These are phyloP conservation scores for Scalopus aquaticus DNA, from an alignment of 2,113 vertebrate species.

Conservation along the genomic window DNA sequence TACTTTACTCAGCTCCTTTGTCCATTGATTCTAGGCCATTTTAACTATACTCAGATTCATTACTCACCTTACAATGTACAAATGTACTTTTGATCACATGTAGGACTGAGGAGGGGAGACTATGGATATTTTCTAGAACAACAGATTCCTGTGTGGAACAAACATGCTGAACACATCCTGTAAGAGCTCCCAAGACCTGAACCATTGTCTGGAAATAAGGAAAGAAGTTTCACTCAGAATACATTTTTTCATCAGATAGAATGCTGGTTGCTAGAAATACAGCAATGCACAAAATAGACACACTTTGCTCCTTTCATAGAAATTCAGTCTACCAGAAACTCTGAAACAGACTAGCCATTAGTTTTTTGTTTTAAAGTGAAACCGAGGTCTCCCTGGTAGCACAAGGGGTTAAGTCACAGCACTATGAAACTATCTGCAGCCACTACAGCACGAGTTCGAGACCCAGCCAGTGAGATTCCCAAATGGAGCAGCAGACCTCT, in stretches of 20 bases:
- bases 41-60: background rate
- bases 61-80: constrained; percentile 93
- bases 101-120: constrained; percentile 90
- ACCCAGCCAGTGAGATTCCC: too few species aligned
- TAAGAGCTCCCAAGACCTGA: constrained; percentile 89
- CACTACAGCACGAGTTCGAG: too few species aligned
- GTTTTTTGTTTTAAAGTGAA: too few species aligned
- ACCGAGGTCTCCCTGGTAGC: too few species aligned
- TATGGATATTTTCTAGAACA: constrained; percentile 86
- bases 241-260: background rate
- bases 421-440: too few species aligned
- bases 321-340: background rate
- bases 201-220: constrained; percentile 86
- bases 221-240: background rate
- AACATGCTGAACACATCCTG: constrained; percentile 87
- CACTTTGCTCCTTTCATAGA: background rate
- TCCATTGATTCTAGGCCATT: background rate
- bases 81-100: constrained; percentile 91
- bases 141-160: constrained; percentile 85
- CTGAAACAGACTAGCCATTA: background rate
- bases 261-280: background rate
- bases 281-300: background rate
- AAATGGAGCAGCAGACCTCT: too few species aligned
- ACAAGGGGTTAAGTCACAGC: too few species aligned
- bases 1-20: background rate